A percentile compares a stretch with the other conserved stretches of the same genome.
Evolutionary conservation across 53 echinoderm and acorn worm genomes (phyloP).

Genomic region (Apostichopus leukothele): DNA sequence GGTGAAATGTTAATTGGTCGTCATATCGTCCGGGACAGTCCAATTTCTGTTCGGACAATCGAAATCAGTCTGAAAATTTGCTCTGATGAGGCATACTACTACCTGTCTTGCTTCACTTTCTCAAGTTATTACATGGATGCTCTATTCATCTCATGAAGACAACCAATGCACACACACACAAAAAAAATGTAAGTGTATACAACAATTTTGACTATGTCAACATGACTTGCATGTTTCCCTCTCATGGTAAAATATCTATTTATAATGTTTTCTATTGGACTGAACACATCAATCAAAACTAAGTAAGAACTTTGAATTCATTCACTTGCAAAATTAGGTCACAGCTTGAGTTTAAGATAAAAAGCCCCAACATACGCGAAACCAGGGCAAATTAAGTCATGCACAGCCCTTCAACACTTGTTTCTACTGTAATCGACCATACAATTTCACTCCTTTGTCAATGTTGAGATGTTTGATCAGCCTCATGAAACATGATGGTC

Average conservation of each 20-base stretch:
- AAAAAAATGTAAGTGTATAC: no score
- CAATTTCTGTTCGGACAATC: no score
- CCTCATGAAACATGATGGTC: neutral
- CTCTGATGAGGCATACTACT: no score
- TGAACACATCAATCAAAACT: neutral
- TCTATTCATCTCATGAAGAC: no score
- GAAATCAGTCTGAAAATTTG: no score
- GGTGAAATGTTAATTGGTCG: no score
- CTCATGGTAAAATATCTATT: neutral
- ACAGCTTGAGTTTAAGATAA: neutral
- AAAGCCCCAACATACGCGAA: neutral
- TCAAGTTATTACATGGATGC: no score
- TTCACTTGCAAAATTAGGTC: neutral
- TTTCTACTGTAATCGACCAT: neutral
- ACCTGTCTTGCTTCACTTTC: no score
- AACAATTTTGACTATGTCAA: neutral
- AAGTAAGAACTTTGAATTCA: neutral
- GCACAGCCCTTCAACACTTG: neutral
- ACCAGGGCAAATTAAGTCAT: neutral
- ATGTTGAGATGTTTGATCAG: neutral
- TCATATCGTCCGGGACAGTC: no score
- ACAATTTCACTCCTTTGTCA: neutral
- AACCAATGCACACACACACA: no score
- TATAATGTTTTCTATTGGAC: neutral
- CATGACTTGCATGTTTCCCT: neutral